A percentile compares a stretch with the other conserved stretches of the same genome.
Conservation (phyloP, 2,113 vertebrate species). For the Indri indri region DNA sequence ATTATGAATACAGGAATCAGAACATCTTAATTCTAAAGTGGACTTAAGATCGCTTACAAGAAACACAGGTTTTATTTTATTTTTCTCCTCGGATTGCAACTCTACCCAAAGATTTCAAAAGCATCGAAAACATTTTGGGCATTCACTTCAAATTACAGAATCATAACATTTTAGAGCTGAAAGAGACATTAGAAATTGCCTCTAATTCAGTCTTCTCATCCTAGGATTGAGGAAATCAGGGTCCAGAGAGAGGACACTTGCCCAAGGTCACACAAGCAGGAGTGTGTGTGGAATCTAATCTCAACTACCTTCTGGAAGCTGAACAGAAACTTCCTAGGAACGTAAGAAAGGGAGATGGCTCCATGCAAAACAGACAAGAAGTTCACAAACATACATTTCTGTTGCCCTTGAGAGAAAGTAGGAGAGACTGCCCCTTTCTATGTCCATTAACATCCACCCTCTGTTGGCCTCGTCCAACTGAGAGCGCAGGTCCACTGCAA, state of each 20-base stretch:
- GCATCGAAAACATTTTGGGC: neutral
- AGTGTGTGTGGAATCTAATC: rapidly evolving
- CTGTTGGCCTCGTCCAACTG: neutral
- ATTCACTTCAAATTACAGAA: neutral
- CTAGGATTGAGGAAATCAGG: neutral
- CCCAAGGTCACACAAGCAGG: neutral
- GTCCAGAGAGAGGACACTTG: neutral
- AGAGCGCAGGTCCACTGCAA: too few species aligned
- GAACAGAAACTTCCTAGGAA: neutral
- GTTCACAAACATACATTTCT: neutral
- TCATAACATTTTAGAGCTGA: neutral
- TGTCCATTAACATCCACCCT: rapidly evolving
- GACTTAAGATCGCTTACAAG: neutral
- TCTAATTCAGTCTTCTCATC: neutral
- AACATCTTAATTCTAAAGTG: neutral
- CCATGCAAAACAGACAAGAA: neutral
- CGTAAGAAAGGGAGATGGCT: neutral
- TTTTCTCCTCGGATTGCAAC: neutral
- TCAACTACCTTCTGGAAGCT: neutral
- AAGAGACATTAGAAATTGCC: neutral
- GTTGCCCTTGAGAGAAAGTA: too few species aligned
- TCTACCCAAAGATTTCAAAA: neutral
- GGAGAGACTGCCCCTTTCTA: neutral
- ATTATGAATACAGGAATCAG: neutral
- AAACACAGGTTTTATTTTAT: neutral